A percentile compares a stretch with the other conserved stretches of the same genome.
Evolutionary conservation across 2,113 vertebrate species (phyloP).

Genomic region (Corvus hawaiiensis): DNA sequence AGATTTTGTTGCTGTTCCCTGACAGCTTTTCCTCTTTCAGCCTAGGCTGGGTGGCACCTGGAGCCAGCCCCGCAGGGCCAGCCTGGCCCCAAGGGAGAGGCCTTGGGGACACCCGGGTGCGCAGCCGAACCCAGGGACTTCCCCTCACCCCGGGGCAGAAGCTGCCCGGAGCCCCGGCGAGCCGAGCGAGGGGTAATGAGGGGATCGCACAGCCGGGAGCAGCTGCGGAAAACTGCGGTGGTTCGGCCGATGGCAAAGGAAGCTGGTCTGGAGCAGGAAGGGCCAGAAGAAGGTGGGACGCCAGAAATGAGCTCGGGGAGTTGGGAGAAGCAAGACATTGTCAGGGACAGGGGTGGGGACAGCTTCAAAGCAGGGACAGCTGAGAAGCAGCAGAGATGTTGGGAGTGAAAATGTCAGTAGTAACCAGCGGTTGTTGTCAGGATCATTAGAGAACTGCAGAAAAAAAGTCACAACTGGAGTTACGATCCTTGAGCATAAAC

Average conservation of each 20-base stretch:
- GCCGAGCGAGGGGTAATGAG: accelerated
- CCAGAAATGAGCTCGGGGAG: not conserved
- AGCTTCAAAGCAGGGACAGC: not conserved
- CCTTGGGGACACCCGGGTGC: accelerated
- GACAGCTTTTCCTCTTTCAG: not conserved
- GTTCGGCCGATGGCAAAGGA: accelerated
- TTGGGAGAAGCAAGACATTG: not conserved
- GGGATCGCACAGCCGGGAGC: not conserved
- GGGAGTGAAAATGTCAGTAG: not conserved
- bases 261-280: not conserved
- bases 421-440: not conserved
- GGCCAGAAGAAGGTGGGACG: not conserved
- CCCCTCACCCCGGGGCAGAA: not conserved
- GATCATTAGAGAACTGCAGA: not conserved
- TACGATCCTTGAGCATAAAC: not conserved
- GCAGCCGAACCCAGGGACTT: accelerated
- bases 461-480: not conserved
- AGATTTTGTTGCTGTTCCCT: not conserved
- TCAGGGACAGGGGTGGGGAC: not conserved
- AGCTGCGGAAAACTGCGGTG: accelerated
- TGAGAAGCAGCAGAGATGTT: not conserved
- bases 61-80: not conserved
- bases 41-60: not conserved
- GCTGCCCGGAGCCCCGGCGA: not conserved
- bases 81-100: not conserved